These are phyloP conservation scores for Rhopalosiphum nymphaeae DNA, from an alignment of 2,888 invertebrate species.

Conservation along the genomic window DNA sequence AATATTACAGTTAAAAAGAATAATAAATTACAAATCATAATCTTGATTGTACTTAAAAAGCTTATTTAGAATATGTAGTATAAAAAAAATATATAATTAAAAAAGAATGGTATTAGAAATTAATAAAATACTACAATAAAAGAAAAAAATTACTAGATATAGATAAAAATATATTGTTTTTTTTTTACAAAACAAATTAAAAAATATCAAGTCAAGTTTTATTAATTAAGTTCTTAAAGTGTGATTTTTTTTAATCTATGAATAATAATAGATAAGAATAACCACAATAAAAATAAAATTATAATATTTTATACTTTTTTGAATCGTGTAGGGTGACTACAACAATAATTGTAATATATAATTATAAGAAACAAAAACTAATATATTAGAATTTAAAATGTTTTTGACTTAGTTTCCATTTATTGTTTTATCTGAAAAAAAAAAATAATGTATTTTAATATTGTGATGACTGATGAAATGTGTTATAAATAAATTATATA, in stretches of 20 bases:
- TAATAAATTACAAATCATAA: not conserved
- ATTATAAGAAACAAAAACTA: not conserved
- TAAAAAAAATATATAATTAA: not conserved
- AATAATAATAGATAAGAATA: not conserved
- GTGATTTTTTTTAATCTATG: not conserved
- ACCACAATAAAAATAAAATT: not conserved
- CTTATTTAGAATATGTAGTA: not conserved
- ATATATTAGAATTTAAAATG: not conserved
- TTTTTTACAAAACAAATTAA: not conserved
- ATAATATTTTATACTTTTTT: not conserved
- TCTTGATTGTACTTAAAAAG: not conserved
- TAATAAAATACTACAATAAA: not conserved
- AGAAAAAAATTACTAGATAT: not conserved
- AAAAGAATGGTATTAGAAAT: not conserved
- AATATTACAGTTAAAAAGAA: not conserved
- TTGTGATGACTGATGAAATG: not conserved
- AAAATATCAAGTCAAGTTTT: not conserved
- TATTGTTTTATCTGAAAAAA: not conserved
- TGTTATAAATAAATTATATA: not conserved
- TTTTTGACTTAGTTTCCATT: not conserved
- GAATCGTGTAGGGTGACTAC: not conserved
- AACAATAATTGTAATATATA: not conserved
- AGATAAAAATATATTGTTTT: not conserved
- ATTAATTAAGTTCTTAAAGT: not conserved
- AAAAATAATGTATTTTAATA: not conserved